Evolutionary conservation across 1,140 invertebrate genomes (phyloP).

Genomic region (Micrasema minimum): DNA sequence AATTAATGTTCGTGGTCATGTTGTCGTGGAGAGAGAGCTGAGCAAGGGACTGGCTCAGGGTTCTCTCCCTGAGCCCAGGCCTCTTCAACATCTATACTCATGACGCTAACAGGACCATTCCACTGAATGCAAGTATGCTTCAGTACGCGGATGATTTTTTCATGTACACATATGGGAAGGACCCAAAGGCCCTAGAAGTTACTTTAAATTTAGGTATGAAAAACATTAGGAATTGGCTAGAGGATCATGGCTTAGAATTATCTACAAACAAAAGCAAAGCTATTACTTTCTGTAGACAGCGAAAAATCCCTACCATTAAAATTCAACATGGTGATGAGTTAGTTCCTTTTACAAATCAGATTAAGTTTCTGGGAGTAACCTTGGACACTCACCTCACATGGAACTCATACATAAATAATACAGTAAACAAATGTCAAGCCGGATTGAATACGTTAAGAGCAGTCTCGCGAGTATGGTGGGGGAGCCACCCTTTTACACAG

Average conservation of each 20-base stretch:
- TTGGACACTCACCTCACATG: background rate
- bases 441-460: background rate
- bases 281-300: background rate
- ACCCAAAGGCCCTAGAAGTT: background rate
- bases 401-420: background rate
- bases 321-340: background rate
- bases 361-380: background rate
- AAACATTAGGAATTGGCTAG: background rate
- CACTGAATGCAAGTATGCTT: background rate
- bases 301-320: background rate
- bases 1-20: background rate
- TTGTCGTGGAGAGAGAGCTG: background rate
- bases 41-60: background rate
- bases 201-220: background rate
- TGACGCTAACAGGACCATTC: background rate
- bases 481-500: background rate
- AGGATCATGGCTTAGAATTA: background rate
- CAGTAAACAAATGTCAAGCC: background rate
- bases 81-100: slow-evolving; percentile 1
- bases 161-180: background rate
- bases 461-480: background rate
- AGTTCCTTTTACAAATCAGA: background rate
- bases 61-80: background rate
- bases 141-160: slow-evolving; percentile 14
- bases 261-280: background rate